Percentiles rank a stretch among this genome's conserved stretches.
Conservation (phyloP, 2,113 vertebrate species). For the Falcunculus frontatus region DNA sequence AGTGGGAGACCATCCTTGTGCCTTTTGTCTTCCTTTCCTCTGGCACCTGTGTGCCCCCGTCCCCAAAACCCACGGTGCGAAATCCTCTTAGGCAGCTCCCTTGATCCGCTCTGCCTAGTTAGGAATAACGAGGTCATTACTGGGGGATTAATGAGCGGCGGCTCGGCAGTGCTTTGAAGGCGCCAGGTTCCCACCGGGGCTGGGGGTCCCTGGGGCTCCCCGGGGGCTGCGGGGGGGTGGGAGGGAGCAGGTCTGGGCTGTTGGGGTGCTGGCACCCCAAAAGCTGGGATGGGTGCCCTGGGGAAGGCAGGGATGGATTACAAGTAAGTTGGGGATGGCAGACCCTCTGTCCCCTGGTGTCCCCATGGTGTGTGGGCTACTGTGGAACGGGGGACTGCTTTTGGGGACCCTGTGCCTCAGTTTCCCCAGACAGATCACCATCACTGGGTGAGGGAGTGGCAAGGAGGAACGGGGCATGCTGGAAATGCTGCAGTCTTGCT, state of each 20-base stretch:
- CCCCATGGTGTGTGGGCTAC: background rate
- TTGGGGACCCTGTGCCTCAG: background rate
- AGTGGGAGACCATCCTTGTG: fast-evolving
- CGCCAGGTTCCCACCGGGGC: background rate
- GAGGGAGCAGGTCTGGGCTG: background rate
- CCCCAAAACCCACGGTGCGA: background rate
- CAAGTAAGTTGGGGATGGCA: background rate
- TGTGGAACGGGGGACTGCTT: background rate
- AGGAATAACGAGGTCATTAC: slow-evolving; percentile 54
- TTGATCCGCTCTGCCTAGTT: slow-evolving; percentile 25
- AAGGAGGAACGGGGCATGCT: fast-evolving
- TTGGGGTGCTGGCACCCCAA: background rate
- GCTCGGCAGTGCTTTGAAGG: background rate
- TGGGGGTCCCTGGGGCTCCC: background rate
- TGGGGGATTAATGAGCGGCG: slow-evolving; percentile 27
- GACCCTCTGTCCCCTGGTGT: background rate
- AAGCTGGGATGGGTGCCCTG: background rate
- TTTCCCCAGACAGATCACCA: background rate
- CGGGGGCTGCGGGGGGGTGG: fast-evolving
- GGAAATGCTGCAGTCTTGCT: background rate
- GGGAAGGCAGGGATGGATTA: too few species aligned
- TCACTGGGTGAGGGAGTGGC: fast-evolving
- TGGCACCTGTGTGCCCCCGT: background rate
- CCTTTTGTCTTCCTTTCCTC: background rate
- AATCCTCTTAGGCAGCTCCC: slow-evolving; percentile 40